A percentile compares a stretch with the other conserved stretches of the same genome.
phyloP scores from a whole-genome alignment of 2,113 vertebrate genomes.

The Eonycteris spelaea region DNA sequence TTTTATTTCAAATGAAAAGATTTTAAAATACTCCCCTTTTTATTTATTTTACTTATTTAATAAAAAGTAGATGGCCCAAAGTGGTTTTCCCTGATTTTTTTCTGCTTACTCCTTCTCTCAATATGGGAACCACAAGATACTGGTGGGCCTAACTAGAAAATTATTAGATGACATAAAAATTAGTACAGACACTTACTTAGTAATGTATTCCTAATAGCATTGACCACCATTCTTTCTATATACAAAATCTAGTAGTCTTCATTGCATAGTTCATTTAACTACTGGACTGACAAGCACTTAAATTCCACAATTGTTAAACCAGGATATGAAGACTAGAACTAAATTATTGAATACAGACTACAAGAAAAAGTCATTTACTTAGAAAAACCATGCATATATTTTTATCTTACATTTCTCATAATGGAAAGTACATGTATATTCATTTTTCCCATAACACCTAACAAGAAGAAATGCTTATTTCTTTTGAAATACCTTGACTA shows the following conservation, averaged over 20 bases:
- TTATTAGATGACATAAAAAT: background rate
- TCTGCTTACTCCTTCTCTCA: background rate
- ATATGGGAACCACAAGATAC: background rate
- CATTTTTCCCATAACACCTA: constrained; percentile 47
- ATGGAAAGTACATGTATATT: constrained; percentile 27
- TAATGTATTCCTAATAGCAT: background rate
- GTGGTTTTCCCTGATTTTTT: background rate
- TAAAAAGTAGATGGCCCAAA: background rate
- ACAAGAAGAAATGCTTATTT: constrained; percentile 23
- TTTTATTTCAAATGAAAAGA: constrained; percentile 28
- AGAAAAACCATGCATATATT: constrained; percentile 51
- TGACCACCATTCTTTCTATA: background rate
- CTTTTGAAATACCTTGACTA: constrained; percentile 40
- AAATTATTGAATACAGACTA: constrained; percentile 8
- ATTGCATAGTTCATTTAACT: background rate
- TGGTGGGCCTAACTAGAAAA: background rate
- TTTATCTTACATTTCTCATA: constrained; percentile 49
- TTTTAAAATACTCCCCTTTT: background rate
- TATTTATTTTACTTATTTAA: constrained; percentile 20
- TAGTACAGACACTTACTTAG: background rate
- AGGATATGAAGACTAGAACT: constrained; percentile 27
- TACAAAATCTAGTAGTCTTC: background rate
- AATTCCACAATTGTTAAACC: background rate
- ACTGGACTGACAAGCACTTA: background rate
- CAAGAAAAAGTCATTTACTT: constrained; percentile 34